Conservation (phyloP, 1,140 invertebrate genomes). For the Polyergus mexicanus region DNA sequence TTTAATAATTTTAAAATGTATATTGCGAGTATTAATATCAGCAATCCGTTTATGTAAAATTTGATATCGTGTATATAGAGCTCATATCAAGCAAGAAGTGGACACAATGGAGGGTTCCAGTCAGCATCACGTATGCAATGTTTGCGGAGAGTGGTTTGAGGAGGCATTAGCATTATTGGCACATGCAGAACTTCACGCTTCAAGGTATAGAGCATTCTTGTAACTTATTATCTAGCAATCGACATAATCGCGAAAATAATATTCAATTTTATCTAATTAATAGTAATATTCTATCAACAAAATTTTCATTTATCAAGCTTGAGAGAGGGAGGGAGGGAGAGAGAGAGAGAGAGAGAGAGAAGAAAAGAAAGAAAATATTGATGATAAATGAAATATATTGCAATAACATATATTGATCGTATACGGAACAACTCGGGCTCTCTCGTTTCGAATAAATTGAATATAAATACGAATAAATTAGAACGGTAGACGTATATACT, state of each 20-base stretch:
- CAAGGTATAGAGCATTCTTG: conserved; percentile 80
- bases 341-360: too few species aligned
- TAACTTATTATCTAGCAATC: background rate
- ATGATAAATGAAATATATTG: conserved; percentile 28
- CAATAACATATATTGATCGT: background rate
- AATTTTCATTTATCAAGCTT: background rate
- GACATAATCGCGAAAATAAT: background rate
- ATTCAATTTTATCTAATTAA: background rate
- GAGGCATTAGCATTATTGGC: conserved; percentile 91
- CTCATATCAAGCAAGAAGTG: conserved; percentile 86
- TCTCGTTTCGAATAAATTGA: conserved; percentile 1
- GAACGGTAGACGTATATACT: background rate
- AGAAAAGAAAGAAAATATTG: background rate
- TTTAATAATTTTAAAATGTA: background rate
- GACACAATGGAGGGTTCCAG: conserved; percentile 85
- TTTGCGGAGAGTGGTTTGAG: conserved; percentile 91
- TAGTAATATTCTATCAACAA: background rate
- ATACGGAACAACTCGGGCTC: background rate
- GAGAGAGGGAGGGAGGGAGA: too few species aligned
- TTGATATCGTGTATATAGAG: conserved; percentile 74
- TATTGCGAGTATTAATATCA: conserved; percentile 17
- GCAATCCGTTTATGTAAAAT: conserved; percentile 50
- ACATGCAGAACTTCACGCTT: conserved; percentile 91
- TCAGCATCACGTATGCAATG: conserved; percentile 89
- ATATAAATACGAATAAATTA: too few species aligned